A percentile compares a stretch with the other conserved stretches of the same genome.
Conservation (phyloP, 2,888 invertebrate species). For the Ophion ellenae region DNA sequence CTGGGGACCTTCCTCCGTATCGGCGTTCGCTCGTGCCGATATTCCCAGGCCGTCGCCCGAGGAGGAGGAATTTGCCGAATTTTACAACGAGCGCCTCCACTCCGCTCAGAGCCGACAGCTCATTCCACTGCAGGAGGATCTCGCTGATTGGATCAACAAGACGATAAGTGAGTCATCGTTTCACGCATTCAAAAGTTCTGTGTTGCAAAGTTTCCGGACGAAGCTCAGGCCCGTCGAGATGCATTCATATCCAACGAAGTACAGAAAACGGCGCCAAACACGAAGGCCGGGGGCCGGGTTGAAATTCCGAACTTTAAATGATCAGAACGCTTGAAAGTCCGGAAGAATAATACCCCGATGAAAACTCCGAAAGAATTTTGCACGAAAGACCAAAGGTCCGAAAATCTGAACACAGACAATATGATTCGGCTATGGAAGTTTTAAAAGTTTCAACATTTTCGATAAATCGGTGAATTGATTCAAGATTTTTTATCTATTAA, state of each 20-base stretch:
- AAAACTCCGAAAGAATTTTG: no score
- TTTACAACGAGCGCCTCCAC: constrained; percentile 89
- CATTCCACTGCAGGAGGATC: constrained; percentile 93
- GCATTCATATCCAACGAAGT: background rate
- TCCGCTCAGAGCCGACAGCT: constrained; percentile 92
- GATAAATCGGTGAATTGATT: no score
- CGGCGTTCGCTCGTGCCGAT: constrained; percentile 81
- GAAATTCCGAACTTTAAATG: no score
- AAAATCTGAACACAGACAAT: no score
- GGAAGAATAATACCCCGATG: no score
- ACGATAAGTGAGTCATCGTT: constrained; percentile 88
- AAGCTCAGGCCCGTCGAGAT: background rate
- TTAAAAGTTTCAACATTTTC: no score
- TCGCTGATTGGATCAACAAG: constrained; percentile 95
- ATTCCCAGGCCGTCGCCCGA: constrained; percentile 80
- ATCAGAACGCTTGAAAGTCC: no score
- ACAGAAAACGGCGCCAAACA: no score
- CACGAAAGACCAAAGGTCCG: no score
- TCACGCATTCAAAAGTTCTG: background rate
- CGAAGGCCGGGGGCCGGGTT: no score
- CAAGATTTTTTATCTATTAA: no score
- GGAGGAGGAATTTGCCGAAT: constrained; percentile 87
- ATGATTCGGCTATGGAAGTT: no score
- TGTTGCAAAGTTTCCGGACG: background rate
- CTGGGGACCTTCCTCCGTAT: constrained; percentile 87